phyloP scores from a whole-genome alignment of 2,113 vertebrate genomes.

The Pongo abelii region DNA sequence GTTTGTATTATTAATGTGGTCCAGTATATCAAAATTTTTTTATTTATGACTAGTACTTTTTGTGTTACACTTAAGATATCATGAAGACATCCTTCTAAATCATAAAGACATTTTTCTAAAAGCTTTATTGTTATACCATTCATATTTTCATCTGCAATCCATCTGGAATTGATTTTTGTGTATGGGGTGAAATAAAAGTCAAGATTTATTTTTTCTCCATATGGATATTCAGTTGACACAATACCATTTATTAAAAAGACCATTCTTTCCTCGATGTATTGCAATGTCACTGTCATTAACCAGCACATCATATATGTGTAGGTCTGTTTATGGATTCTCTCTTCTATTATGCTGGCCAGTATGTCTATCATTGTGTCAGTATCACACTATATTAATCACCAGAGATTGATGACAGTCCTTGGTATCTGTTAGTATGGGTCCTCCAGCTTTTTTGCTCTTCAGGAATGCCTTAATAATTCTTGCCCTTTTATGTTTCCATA shows the following conservation, averaged over 20 bases:
- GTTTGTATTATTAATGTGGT: background rate
- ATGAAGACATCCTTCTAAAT: background rate
- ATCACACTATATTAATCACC: background rate
- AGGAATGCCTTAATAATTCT: background rate
- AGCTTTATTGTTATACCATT: background rate
- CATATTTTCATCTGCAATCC: slow-evolving; percentile 28
- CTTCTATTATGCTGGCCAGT: background rate
- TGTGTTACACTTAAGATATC: background rate
- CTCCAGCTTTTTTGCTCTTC: background rate
- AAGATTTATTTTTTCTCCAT: slow-evolving; percentile 23
- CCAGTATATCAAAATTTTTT: background rate
- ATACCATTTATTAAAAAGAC: slow-evolving; percentile 6
- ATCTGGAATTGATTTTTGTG: slow-evolving; percentile 46
- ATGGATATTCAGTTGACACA: background rate
- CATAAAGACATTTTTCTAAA: background rate
- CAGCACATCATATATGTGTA: background rate
- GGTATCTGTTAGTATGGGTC: background rate
- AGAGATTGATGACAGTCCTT: background rate
- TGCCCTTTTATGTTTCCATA: background rate
- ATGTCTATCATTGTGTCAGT: background rate
- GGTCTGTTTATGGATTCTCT: background rate
- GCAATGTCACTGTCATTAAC: background rate
- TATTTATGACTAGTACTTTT: background rate
- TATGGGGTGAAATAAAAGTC: slow-evolving; percentile 42
- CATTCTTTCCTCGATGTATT: background rate